Evolutionary conservation across 2,113 vertebrate species (phyloP), one percentile per base, ranked within the genome.

Genomic region (Carettochelys insculpta): DNA sequence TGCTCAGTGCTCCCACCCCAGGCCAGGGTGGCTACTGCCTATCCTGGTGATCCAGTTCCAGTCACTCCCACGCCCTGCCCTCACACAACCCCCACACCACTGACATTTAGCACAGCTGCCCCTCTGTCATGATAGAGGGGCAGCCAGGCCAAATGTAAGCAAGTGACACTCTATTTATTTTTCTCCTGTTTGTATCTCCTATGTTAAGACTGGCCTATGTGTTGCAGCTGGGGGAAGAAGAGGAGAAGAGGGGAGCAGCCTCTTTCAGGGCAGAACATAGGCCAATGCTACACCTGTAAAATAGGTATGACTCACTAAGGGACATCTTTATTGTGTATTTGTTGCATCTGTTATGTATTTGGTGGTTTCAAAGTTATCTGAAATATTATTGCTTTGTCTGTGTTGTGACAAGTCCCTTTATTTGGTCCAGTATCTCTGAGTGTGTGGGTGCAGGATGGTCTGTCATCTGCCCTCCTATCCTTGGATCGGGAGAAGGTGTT

Each of bases 251-350:
- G 31, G 34, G 9, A 65, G 5, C 50, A 52, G 16, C 61, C 11
- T 0, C 22, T 86, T 93, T 90, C 81, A 4, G 48, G 4, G 41
- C 24, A 75, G 25, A 5, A 17, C 71, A 75, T 5, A 19, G 5
- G 5, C 52, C 8, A 65, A 9, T 53, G 47, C 87, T 80, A 14
- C 12, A 17, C 34, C 20, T 51, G 71, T 73, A 12, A 77, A 86
- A 82, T 16, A 2, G 20, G 5, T 53, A 81, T 88, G 27, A 7
- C 22, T 83, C 1, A n/a, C n/a, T 38, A 16, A 68, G 2, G 5
- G 13, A 1, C 2, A 2, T 3, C 43, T 82, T 77, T 82, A 2
- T 85, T 6, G 14, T 0, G 1, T 6, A 4, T 88, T 75, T 83
- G 5, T 50, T 71, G 22, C 38, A 6, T 54, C 90, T 75, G 82